These are phyloP conservation scores for Corythornis vintsioides DNA, from an alignment of 2,113 vertebrate species.

Conservation along the genomic window DNA sequence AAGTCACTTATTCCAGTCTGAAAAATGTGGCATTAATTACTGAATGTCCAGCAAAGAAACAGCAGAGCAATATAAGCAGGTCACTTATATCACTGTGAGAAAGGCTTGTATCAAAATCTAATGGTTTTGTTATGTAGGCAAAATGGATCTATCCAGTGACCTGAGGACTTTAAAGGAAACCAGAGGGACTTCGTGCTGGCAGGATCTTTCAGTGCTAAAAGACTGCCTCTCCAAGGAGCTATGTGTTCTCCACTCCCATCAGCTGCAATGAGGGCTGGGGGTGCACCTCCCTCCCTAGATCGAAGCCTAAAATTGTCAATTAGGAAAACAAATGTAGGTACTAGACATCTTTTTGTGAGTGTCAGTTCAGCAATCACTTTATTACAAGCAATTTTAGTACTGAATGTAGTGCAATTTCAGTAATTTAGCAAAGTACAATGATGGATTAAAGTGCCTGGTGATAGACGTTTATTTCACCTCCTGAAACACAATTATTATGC, in stretches of 20 bases:
- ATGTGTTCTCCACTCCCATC: neutral
- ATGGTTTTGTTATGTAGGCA: neutral
- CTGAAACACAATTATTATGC: constrained; percentile 64
- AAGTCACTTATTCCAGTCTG: neutral
- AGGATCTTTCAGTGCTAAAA: neutral
- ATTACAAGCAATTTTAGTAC: constrained; percentile 54
- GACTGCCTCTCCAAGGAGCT: neutral
- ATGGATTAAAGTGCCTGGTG: constrained; percentile 57
- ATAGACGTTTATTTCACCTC: constrained; percentile 43
- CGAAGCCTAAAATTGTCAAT: neutral
- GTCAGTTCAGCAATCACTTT: constrained; percentile 42
- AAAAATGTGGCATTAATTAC: neutral
- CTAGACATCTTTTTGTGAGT: constrained; percentile 32
- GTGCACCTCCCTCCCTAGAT: neutral
- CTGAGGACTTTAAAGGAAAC: neutral
- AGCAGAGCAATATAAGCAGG: neutral
- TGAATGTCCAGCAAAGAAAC: neutral
- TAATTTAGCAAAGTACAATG: constrained; percentile 62
- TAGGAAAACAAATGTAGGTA: constrained; percentile 47
- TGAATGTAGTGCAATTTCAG: constrained; percentile 53
- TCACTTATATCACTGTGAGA: neutral
- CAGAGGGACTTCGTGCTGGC: neutral
- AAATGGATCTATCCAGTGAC: neutral
- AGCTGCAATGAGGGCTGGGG: neutral
- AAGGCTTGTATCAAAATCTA: neutral